phyloP scores from a whole-genome alignment of 2,797 vertebrate genomes.

The Menidia menidia region DNA sequence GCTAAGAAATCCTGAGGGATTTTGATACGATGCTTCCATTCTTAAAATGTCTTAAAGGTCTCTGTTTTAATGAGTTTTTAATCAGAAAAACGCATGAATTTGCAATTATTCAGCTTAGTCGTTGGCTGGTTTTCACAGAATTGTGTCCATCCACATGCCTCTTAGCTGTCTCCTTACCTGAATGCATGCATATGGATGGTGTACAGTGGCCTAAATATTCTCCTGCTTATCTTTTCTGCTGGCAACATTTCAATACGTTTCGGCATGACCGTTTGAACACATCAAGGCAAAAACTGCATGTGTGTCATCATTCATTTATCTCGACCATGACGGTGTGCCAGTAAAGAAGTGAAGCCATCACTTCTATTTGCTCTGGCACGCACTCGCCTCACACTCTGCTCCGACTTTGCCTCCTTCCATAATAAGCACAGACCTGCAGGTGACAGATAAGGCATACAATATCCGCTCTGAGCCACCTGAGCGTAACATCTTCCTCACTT shows the following conservation, averaged over 20 bases:
- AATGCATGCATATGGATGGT: conserved; percentile 18
- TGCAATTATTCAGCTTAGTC: conserved; percentile 4
- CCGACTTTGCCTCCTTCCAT: conserved; percentile 69
- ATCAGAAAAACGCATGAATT: conserved; percentile 18
- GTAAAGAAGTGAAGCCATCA: conserved; percentile 24
- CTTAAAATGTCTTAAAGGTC: conserved; percentile 21
- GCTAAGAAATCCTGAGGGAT: conserved; percentile 12
- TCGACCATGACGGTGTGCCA: conserved; percentile 27
- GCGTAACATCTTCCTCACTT: conserved; percentile 53
- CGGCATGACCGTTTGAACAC: conserved; percentile 41
- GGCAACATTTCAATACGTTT: conserved; percentile 12
- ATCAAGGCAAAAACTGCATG: conserved; percentile 20
- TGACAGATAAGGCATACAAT: conserved; percentile 83
- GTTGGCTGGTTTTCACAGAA: conserved; percentile 24
- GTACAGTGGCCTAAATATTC: conserved; percentile 35
- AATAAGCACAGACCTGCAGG: conserved; percentile 82
- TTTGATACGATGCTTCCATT: conserved; percentile 15
- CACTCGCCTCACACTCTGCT: conserved; percentile 46
- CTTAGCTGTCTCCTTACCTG: background rate
- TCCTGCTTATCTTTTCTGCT: conserved; percentile 25
- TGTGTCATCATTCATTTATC: conserved; percentile 24
- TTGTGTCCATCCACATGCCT: background rate
- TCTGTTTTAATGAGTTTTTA: conserved; percentile 20
- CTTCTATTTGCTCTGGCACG: conserved; percentile 20
- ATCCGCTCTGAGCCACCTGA: conserved; percentile 73